Evolutionary conservation across 1,140 invertebrate genomes (phyloP).

Genomic region (Vanessa tameamea): DNA sequence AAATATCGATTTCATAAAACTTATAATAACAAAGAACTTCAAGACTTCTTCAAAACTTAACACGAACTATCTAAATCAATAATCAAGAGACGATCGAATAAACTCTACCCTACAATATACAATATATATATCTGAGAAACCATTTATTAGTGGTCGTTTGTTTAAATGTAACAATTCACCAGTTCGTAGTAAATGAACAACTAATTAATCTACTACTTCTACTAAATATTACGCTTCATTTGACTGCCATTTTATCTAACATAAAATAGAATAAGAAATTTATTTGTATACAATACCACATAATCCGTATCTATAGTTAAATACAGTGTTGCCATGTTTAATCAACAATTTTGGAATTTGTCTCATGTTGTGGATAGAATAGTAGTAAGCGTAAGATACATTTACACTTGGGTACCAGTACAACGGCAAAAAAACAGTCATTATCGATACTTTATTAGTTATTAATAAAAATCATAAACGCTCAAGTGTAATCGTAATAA

Average conservation of each 20-base stretch:
- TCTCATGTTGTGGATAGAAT: conserved; percentile 58
- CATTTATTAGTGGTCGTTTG: neutral
- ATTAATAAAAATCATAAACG: neutral
- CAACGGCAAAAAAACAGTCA: neutral
- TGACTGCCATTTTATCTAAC: conserved; percentile 44
- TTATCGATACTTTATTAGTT: neutral
- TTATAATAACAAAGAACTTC: too few species aligned
- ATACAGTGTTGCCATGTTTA: conserved; percentile 40
- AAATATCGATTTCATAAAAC: too few species aligned
- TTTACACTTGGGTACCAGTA: conserved; percentile 19
- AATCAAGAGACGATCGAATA: too few species aligned
- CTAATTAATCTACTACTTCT: conserved; percentile 10
- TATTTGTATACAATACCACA: conserved; percentile 33
- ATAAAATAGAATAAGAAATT: conserved; percentile 35
- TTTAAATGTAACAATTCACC: neutral
- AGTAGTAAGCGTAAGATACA: conserved; percentile 24
- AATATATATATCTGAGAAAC: neutral
- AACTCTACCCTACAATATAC: too few species aligned
- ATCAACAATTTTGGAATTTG: conserved; percentile 40
- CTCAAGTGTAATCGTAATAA: conserved; percentile 34
- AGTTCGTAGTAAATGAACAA: neutral
- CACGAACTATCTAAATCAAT: too few species aligned
- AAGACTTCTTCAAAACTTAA: too few species aligned
- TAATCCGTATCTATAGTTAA: conserved; percentile 39
- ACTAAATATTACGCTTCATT: conserved; percentile 39